Conservation (phyloP, 2,888 invertebrate species). For the Entomobrya proxima region DNA sequence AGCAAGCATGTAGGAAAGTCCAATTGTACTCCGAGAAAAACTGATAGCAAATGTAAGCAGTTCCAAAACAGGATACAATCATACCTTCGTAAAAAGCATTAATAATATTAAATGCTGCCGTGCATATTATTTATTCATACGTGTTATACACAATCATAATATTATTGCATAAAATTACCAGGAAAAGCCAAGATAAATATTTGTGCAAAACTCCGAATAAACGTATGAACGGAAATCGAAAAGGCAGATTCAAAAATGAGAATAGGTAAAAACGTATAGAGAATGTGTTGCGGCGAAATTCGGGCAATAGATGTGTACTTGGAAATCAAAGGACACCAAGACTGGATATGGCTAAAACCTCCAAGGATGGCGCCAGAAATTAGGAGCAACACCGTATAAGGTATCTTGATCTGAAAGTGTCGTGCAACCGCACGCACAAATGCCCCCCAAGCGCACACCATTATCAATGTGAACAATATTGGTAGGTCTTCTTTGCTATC, state of each 20-base stretch:
- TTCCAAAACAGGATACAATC: slow-evolving; percentile 66
- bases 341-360: slow-evolving; percentile 39
- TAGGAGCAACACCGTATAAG: slow-evolving; percentile 73
- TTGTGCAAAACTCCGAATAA: slow-evolving; percentile 54
- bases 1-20: slow-evolving; percentile 74
- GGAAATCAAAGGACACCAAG: slow-evolving; percentile 31
- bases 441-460: slow-evolving; percentile 69
- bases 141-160: neutral
- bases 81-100: slow-evolving; percentile 69
- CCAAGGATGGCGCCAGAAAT: slow-evolving; percentile 70
- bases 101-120: slow-evolving; percentile 51
- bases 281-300: slow-evolving; percentile 65
- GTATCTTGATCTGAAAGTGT: slow-evolving; percentile 51
- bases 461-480: slow-evolving; percentile 66
- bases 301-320: slow-evolving; percentile 71
- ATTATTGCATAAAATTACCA: neutral
- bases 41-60: slow-evolving; percentile 41
- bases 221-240: slow-evolving; percentile 70
- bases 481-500: slow-evolving; percentile 54
- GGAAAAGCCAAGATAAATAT: slow-evolving; percentile 47
- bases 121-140: neutral
- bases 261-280: slow-evolving; percentile 70
- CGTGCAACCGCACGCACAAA: slow-evolving; percentile 63
- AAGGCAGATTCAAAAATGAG: slow-evolving; percentile 73
- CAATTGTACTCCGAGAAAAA: slow-evolving; percentile 69